Evolutionary conservation across 1,140 invertebrate genomes (phyloP), one percentile per base, ranked within the genome.

Genomic region (Drosophila suzukii): DNA sequence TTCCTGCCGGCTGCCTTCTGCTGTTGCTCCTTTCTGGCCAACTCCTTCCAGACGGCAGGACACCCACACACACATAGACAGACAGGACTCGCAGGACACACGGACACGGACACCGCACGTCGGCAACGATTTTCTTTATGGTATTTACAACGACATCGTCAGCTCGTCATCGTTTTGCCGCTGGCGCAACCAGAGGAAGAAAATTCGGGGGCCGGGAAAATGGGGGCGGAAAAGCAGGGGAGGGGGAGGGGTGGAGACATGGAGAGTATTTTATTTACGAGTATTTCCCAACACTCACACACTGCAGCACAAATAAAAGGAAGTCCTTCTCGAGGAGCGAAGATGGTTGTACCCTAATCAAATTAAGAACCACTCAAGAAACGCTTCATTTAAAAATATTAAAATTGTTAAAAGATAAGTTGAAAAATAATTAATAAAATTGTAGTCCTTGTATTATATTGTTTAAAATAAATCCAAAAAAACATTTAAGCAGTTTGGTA

Each of bases 121-220:
- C 74, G 63, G 58, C 74, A 86, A 86, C 74, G 75, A 86, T 85
- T 85, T 72, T 86, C 81, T 85, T 85, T 85, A 85, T 86, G 82
- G 78, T 65, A 86, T 85, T 85, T 86, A 65, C 78, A 86, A 86
- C 75, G 78, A 81, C 81, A 85, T 85, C 82, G 81, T 85, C 81
- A 85, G 81, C 78, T 85, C 82, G 81, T 85, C 78, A 85, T 85
- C 74, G 78, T 85, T 84, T 78, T 78, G 57, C 63, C 75, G 56
- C 63, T 76, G 70, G 72, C 55, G 62, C 61, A 56, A 55, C 47
- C 75, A 54, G 50, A 72, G 41, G 41, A 34, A 10, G 73, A 59
- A 53, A 79, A 78, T 71, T 70, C 32, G 20, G 46, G 17, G n/a
- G 17, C 56, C 36, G 3, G 6, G 63, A 30, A 12, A 44, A 4